These are phyloP conservation scores for Atopsyche davidsoni DNA, from an alignment of 1,140 invertebrate genomes.

Conservation along the genomic window DNA sequence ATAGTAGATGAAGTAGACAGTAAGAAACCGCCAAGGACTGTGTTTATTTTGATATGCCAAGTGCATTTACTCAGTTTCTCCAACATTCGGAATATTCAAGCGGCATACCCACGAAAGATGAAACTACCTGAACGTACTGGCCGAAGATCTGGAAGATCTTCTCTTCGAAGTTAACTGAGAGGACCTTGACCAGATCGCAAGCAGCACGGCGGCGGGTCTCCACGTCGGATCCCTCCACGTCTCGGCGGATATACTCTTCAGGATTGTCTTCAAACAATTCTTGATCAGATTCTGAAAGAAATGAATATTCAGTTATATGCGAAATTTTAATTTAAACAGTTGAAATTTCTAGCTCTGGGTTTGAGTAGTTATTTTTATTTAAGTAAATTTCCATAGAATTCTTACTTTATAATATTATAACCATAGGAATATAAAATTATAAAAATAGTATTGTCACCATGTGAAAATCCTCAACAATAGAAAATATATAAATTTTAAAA, in stretches of 20 bases:
- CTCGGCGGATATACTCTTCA: constrained; percentile 94
- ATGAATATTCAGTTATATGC: constrained; percentile 3
- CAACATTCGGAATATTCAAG: too few species aligned
- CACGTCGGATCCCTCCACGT: constrained; percentile 98
- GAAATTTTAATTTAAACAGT: constrained; percentile 8
- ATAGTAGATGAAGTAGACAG: too few species aligned
- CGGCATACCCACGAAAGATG: too few species aligned
- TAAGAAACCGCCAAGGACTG: too few species aligned
- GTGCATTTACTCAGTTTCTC: neutral
- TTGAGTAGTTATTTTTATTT: too few species aligned
- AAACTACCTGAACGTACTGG: constrained; percentile 57
- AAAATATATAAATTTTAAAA: too few species aligned
- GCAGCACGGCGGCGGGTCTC: constrained; percentile 92
- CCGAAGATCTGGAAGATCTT: constrained; percentile 91
- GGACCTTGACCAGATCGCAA: constrained; percentile 89
- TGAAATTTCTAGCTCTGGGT: too few species aligned
- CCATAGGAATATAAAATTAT: too few species aligned
- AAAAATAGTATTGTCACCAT: too few species aligned
- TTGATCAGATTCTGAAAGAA: constrained; percentile 73
- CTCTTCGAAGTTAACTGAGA: constrained; percentile 83
- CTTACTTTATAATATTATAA: too few species aligned
- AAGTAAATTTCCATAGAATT: too few species aligned
- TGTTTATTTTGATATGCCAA: neutral
- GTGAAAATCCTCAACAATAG: too few species aligned
- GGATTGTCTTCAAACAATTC: constrained; percentile 97